Conservation (phyloP, 2,113 vertebrate genomes). For the Passer montanus region DNA sequence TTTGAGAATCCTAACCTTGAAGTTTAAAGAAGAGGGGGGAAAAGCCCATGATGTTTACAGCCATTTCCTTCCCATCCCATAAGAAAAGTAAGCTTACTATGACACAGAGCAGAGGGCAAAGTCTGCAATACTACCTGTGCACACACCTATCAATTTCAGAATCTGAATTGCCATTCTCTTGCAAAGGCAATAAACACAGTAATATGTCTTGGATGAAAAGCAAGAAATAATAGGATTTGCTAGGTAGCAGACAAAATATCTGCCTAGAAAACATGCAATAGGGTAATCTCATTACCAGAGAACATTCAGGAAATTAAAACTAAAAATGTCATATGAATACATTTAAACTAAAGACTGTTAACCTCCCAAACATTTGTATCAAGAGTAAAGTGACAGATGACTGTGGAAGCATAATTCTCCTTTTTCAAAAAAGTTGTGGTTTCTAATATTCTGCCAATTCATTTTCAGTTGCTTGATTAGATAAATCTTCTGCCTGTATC, state of each 20-base stretch:
- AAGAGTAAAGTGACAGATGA: background rate
- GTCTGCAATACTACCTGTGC: slow-evolving; percentile 1
- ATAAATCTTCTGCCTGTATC: background rate
- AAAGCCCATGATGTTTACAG: background rate
- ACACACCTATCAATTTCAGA: slow-evolving; percentile 23
- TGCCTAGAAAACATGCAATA: background rate
- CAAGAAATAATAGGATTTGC: slow-evolving; percentile 35
- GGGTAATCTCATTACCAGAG: slow-evolving; percentile 1
- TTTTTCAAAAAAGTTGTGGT: background rate
- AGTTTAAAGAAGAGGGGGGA: background rate
- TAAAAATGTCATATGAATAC: background rate
- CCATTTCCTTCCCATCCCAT: background rate
- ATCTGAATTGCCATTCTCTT: slow-evolving; percentile 46
- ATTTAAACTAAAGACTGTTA: background rate
- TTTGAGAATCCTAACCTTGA: slow-evolving; percentile 24
- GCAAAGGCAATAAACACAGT: slow-evolving; percentile 42
- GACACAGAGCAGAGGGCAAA: slow-evolving; percentile 10
- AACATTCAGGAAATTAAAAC: slow-evolving; percentile 45
- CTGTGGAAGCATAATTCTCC: background rate
- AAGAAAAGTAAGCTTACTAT: background rate
- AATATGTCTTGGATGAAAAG: slow-evolving; percentile 44
- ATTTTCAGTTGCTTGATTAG: background rate
- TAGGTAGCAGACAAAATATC: background rate
- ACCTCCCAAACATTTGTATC: background rate
- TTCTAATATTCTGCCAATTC: background rate